Evolutionary conservation across 2,797 vertebrate species (phyloP).

Genomic region (Argya squamiceps): DNA sequence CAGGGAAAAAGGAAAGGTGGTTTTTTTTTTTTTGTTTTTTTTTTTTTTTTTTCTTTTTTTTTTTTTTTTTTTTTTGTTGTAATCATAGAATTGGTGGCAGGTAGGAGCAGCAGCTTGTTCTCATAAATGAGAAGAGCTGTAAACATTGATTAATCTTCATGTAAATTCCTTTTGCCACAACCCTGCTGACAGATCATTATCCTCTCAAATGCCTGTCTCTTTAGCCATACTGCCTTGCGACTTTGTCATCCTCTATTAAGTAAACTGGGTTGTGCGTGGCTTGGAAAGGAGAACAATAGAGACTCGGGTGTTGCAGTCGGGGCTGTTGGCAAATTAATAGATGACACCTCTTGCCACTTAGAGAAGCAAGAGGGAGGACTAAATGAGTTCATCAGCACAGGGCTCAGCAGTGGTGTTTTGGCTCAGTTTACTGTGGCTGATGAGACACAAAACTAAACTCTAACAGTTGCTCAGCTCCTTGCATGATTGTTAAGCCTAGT

Average conservation of each 20-base stretch:
- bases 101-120: constrained; percentile 27
- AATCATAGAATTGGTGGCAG: constrained; percentile 36
- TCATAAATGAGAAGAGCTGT: constrained; percentile 69
- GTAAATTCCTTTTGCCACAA: constrained; percentile 66
- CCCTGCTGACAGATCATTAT: constrained; percentile 67
- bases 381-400: constrained; percentile 2
- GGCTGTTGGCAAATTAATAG: constrained; percentile 54
- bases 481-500: constrained; percentile 38
- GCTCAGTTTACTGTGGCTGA: not conserved
- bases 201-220: constrained; percentile 48
- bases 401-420: constrained; percentile 31
- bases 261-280: not conserved
- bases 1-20: constrained; percentile 30
- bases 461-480: constrained; percentile 35
- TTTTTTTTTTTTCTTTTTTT: too few relatives aligned
- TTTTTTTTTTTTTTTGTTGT: not conserved
- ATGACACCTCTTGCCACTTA: constrained; percentile 64
- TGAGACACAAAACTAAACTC: constrained; percentile 32
- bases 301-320: constrained; percentile 10
- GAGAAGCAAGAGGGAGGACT: not conserved
- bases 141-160: constrained; percentile 77
- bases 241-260: constrained; percentile 29
- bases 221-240: constrained; percentile 35
- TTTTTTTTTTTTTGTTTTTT: not conserved
- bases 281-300: constrained; percentile 38